These are phyloP conservation scores for Agrotis exclamationis DNA, from an alignment of 2,888 invertebrate genomes.

Conservation along the genomic window DNA sequence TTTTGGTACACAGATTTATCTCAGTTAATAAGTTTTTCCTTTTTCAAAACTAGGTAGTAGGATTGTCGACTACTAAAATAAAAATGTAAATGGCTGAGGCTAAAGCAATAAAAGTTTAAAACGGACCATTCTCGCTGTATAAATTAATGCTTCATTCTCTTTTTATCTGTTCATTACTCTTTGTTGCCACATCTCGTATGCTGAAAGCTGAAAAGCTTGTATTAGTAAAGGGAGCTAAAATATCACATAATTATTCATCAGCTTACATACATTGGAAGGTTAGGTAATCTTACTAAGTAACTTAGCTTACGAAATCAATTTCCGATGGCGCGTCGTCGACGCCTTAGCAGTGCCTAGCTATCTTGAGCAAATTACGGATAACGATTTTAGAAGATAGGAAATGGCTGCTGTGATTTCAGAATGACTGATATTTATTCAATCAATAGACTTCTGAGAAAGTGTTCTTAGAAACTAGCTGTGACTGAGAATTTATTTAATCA, in stretches of 20 bases:
- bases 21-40: not conserved
- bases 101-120: slow-evolving; percentile 19
- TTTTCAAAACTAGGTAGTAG: not conserved
- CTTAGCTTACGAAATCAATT: slow-evolving; percentile 22
- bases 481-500: too few species aligned
- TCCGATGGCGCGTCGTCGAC: not conserved
- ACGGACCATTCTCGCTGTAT: slow-evolving; percentile 26
- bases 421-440: slow-evolving; percentile 7
- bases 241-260: not conserved
- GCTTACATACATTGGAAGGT: not conserved
- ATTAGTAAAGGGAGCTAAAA: not conserved
- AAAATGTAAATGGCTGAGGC: slow-evolving; percentile 25
- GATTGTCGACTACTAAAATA: not conserved
- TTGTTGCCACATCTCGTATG: slow-evolving; percentile 18
- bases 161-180: slow-evolving; percentile 31
- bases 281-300: slow-evolving; percentile 1
- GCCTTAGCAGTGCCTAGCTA: not conserved
- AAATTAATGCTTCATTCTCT: slow-evolving; percentile 29
- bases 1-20: not conserved
- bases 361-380: slow-evolving; percentile 19
- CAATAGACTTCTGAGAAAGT: not conserved
- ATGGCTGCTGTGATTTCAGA: slow-evolving; percentile 13
- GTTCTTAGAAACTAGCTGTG: not conserved
- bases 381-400: slow-evolving; percentile 23
- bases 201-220: slow-evolving; percentile 1